phyloP scores from a whole-genome alignment of 2,888 invertebrate species.

The Lacanobia oleracea region DNA sequence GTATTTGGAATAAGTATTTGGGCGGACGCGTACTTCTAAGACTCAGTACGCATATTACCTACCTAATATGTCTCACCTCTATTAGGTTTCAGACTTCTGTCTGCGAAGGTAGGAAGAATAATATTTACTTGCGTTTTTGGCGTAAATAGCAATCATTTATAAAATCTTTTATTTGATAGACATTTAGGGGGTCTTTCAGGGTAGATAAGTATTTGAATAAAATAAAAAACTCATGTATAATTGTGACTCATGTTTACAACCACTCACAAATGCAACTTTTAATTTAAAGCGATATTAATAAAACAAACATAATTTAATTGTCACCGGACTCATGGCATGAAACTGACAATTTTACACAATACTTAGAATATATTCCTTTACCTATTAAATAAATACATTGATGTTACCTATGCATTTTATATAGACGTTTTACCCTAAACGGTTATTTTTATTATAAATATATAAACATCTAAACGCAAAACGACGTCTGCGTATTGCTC shows the following conservation, averaged over 20 bases:
- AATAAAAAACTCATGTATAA: conserved; percentile 79
- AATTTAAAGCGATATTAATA: conserved; percentile 86
- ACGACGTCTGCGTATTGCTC: conserved; percentile 35
- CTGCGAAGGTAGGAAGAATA: no score
- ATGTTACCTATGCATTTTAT: conserved; percentile 61
- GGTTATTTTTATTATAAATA: conserved; percentile 56
- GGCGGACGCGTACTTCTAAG: no score
- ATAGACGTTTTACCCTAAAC: conserved; percentile 57
- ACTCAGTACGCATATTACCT: no score
- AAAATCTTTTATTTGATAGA: not conserved
- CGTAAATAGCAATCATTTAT: not conserved
- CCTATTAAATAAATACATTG: conserved; percentile 83
- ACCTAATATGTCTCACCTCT: no score
- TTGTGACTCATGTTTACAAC: conserved; percentile 90
- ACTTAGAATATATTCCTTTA: conserved; percentile 74
- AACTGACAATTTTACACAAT: conserved; percentile 79
- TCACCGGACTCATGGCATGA: conserved; percentile 88
- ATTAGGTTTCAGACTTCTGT: no score
- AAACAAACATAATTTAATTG: conserved; percentile 82
- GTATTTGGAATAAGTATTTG: no score
- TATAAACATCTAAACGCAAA: conserved; percentile 52
- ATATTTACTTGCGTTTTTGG: not conserved
- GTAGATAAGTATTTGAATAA: not conserved
- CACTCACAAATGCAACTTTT: conserved; percentile 88
- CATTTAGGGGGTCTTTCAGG: not conserved